These are phyloP conservation scores for Gadus chalcogrammus DNA, from an alignment of 2,113 vertebrate genomes.

Conservation along the genomic window DNA sequence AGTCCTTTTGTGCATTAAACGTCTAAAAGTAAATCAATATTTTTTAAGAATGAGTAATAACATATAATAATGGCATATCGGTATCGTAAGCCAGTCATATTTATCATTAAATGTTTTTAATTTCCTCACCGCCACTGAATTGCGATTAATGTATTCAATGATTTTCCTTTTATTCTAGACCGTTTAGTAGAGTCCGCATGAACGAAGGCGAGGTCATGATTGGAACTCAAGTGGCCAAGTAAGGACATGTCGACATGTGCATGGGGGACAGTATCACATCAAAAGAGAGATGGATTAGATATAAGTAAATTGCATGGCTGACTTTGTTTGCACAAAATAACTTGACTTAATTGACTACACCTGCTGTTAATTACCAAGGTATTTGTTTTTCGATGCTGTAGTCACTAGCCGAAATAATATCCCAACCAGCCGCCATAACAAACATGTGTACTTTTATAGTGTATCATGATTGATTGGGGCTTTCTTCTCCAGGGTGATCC, in stretches of 20 bases:
- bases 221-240: slow-evolving; percentile 87
- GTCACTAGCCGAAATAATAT: too few relatives aligned
- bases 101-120: too few relatives aligned
- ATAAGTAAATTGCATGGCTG: not conserved
- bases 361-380: too few relatives aligned
- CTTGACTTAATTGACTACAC: too few relatives aligned
- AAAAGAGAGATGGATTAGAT: not conserved
- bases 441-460: not conserved
- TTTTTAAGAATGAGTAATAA: too few relatives aligned
- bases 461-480: not conserved
- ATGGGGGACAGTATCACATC: not conserved
- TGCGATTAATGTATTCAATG: too few relatives aligned
- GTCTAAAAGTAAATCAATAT: too few relatives aligned
- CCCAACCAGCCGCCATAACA: not conserved
- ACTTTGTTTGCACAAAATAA: too few relatives aligned
- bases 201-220: slow-evolving; percentile 83
- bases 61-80: too few relatives aligned
- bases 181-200: slow-evolving; percentile 61
- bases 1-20: not conserved
- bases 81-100: too few relatives aligned
- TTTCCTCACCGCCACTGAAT: too few relatives aligned
- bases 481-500: slow-evolving; percentile 71
- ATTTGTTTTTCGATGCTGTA: too few relatives aligned
- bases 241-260: slow-evolving; percentile 42
- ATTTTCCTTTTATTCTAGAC: slow-evolving; percentile 50